A percentile compares a stretch with the other conserved stretches of the same genome.
phyloP scores from a whole-genome alignment of 2,888 invertebrate genomes.

The Tricholauxania praeusta region DNA sequence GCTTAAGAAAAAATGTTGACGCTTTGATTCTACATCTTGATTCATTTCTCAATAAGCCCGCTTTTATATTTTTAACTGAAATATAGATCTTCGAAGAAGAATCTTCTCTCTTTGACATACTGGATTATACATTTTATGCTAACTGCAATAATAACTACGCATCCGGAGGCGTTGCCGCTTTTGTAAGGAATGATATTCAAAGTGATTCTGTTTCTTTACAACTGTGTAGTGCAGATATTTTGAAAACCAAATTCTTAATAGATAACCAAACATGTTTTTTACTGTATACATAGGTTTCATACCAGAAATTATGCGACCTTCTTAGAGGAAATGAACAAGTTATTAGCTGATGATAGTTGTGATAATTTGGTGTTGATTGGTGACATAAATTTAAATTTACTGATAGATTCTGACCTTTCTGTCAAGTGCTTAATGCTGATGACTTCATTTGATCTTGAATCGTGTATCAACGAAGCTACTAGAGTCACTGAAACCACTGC shows the following conservation, averaged over 20 bases:
- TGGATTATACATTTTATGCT: no score
- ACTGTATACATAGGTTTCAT: no score
- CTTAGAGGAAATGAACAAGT: not conserved
- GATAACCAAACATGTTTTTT: not conserved
- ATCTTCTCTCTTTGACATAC: no score
- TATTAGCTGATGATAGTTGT: not conserved
- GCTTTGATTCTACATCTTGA: no score
- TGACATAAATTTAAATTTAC: not conserved
- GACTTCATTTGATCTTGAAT: not conserved
- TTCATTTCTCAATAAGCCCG: no score
- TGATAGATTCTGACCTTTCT: not conserved
- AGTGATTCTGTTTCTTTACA: no score
- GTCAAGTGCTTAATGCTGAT: not conserved
- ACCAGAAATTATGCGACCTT: not conserved
- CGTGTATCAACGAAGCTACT: not conserved
- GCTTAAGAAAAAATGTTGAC: no score
- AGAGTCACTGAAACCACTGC: not conserved
- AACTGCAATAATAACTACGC: no score
- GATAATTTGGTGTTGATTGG: not conserved
- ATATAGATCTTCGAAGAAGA: no score
- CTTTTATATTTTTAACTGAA: no score
- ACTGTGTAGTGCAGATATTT: not conserved
- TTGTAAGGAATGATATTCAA: no score
- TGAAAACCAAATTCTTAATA: not conserved
- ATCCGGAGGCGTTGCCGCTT: no score